Evolutionary conservation across 2,888 invertebrate genomes (phyloP), one percentile per base, ranked within the genome.

Genomic region (Entomobrya proxima): DNA sequence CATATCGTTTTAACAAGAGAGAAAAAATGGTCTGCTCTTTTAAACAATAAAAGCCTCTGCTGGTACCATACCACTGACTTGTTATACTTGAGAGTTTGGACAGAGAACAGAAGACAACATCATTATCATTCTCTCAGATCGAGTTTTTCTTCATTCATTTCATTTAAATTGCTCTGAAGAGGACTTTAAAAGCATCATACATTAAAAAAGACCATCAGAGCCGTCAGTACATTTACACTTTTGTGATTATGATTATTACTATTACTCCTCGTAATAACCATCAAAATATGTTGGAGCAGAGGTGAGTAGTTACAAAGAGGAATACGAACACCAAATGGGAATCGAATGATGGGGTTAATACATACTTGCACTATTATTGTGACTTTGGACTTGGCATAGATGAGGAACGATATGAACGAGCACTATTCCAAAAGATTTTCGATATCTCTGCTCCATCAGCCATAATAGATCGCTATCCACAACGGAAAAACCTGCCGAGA

Each of bases 161-260:
- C 61, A 69, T 61, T 78, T 61, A 79, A 85, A 79, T 72, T 74
- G 74, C 74, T 79, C 79, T 79, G 52, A 85, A 85, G 77, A 74
- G 77, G 50, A 64, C 64, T 85, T 74, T 85, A 79, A 85, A 85
- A 74, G 84, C 72, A 40, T 79, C 78, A 79, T 69, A 84, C 74
- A 78, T 77, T 77, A 77, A 69, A 55, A 76, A 69, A 35, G 47
- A 76, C 64, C 82, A 74, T 81, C 72, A 44, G 44, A 58, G 58
- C 69, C 69, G 80, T 80, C 80, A 80, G 69, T 69, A 82, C 75
- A 82, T 77, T 82, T 82, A 82, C 82, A 82, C 82, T 75, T 83
- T 77, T 67, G 82, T 75, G 74, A 58, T 82, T 82, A 82, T 75
- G 74, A 82, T 82, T 82, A 82, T 82, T 82, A 75, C 61, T 50